These are phyloP conservation scores for Chinchilla lanigera DNA, from an alignment of 2,113 vertebrate genomes.

Conservation along the genomic window DNA sequence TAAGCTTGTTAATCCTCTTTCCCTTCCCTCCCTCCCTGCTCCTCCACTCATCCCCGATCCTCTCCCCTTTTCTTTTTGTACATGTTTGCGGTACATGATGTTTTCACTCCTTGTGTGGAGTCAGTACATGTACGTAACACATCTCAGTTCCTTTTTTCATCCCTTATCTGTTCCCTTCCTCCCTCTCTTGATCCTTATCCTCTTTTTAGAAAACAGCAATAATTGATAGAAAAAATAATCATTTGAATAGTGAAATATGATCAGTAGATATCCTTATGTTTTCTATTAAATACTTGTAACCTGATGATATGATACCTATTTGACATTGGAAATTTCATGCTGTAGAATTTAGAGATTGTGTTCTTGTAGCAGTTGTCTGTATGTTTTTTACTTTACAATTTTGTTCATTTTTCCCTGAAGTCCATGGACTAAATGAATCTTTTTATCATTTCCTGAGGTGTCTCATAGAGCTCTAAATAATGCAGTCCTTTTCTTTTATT, in stretches of 20 bases:
- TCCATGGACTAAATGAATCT: conserved; percentile 74
- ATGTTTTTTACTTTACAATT: conserved; percentile 40
- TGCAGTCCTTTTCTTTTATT: conserved; percentile 78
- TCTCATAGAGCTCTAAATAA: conserved; percentile 71
- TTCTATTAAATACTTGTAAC: background rate
- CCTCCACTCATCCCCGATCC: background rate
- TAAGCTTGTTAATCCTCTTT: background rate
- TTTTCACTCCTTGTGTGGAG: background rate
- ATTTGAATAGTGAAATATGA: background rate
- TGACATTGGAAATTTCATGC: background rate
- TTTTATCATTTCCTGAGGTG: conserved; percentile 76
- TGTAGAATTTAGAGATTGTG: background rate
- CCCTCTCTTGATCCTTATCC: background rate
- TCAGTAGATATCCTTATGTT: background rate
- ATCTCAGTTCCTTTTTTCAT: background rate
- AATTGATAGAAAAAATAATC: background rate
- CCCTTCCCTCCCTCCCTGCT: background rate
- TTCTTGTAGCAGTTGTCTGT: background rate
- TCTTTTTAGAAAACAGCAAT: background rate
- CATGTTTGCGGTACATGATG: background rate
- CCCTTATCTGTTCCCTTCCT: background rate
- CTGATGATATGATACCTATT: background rate
- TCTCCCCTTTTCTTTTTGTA: background rate
- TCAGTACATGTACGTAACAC: background rate
- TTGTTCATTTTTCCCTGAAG: conserved; percentile 73